Evolutionary conservation across 2,113 vertebrate species (phyloP).

Genomic region (Gambusia affinis): DNA sequence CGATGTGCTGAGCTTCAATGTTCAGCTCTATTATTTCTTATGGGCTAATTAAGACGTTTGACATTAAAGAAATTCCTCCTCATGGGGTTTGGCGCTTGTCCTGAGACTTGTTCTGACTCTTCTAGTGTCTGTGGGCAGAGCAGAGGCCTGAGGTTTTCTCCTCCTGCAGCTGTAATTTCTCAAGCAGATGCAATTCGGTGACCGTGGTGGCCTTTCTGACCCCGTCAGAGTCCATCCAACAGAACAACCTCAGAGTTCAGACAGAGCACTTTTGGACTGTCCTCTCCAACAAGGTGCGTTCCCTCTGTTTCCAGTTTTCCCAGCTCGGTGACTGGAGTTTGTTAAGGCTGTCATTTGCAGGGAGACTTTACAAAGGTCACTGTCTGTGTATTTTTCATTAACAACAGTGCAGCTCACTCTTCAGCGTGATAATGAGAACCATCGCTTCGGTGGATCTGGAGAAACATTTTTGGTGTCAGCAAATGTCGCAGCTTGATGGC

Average conservation of each 20-base stretch:
- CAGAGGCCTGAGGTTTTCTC: conserved; percentile 54
- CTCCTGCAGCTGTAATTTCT: conserved; percentile 60
- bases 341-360: conserved; percentile 66
- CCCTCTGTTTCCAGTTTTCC: conserved; percentile 34
- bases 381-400: conserved; percentile 78
- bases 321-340: conserved; percentile 54
- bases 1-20: conserved; percentile 69
- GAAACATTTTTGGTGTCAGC: conserved; percentile 81
- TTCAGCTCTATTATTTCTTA: conserved; percentile 81
- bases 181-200: conserved; percentile 50
- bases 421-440: conserved; percentile 77
- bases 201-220: conserved; percentile 68
- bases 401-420: conserved; percentile 62
- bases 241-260: conserved; percentile 19
- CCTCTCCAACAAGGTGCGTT: conserved; percentile 32
- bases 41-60: conserved; percentile 82
- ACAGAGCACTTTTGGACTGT: conserved; percentile 23
- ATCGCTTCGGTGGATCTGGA: conserved; percentile 72
- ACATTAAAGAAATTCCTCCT: conserved; percentile 78
- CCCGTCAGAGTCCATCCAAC: conserved; percentile 43
- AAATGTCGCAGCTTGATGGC: conserved; percentile 77
- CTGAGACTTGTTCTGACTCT: conserved; percentile 74
- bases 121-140: conserved; percentile 46
- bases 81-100: conserved; percentile 62
- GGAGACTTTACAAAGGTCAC: conserved; percentile 75